phyloP scores from a whole-genome alignment of 2,888 invertebrate species.

The Camponotus fellah region DNA sequence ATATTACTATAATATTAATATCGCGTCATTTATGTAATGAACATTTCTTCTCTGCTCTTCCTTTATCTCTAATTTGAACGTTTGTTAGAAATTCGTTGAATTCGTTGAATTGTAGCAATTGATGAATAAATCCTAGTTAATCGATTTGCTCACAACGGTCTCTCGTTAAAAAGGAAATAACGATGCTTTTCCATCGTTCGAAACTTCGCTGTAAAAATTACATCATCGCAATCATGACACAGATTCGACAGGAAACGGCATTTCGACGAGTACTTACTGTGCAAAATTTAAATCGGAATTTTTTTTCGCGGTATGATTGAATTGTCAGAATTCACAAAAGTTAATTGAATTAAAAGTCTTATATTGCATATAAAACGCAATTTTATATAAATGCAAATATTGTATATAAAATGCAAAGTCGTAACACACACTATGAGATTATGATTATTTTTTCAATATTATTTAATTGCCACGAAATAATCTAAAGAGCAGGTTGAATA shows the following conservation, averaged over 20 bases:
- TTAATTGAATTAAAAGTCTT: slow-evolving; percentile 15
- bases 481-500: background rate
- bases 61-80: background rate
- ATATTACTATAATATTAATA: slow-evolving; percentile 21
- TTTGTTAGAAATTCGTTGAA: background rate
- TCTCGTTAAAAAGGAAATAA: background rate
- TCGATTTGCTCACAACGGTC: background rate
- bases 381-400: no score
- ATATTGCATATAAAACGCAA: background rate
- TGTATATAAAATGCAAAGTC: background rate
- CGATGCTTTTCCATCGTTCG: background rate
- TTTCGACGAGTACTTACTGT: background rate
- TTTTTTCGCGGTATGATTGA: background rate
- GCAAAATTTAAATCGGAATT: background rate
- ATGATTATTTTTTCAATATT: slow-evolving; percentile 12
- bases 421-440: background rate
- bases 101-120: background rate
- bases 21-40: background rate
- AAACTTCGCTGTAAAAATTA: background rate
- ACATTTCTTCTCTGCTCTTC: background rate
- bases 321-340: background rate
- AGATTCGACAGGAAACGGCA: background rate
- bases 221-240: background rate
- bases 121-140: background rate
- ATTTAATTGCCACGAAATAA: slow-evolving; percentile 1